phyloP scores from a whole-genome alignment of 2,888 invertebrate species.

The Lottia gigantea region DNA sequence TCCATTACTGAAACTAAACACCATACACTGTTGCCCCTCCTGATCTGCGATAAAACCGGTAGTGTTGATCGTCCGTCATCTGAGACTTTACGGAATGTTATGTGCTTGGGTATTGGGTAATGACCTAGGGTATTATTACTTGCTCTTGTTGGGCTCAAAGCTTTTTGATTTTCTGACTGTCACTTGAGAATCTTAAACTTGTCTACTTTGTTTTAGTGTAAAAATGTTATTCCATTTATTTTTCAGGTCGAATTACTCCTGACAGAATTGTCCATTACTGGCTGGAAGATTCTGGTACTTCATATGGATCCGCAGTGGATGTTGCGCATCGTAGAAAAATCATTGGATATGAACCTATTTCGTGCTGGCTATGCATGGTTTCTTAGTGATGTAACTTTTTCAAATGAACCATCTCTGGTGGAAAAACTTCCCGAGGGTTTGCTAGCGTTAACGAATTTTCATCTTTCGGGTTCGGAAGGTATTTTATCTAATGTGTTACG shows the following conservation, averaged over 20 bases:
- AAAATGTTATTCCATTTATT: background rate
- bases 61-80: no score
- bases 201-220: background rate
- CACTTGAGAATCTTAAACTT: no score
- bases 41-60: no score
- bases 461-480: conserved; percentile 25
- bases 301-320: conserved; percentile 41
- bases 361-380: conserved; percentile 61
- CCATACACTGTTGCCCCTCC: no score
- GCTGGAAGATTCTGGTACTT: conserved; percentile 44
- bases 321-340: conserved; percentile 39
- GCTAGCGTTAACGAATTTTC: conserved; percentile 40
- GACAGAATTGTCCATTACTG: conserved; percentile 30
- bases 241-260: conserved; percentile 21
- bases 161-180: no score
- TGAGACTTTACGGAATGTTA: no score
- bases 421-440: conserved; percentile 36
- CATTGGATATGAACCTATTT: conserved; percentile 41
- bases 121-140: no score
- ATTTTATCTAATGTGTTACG: conserved; percentile 22
- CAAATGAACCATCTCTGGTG: conserved; percentile 21
- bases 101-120: no score
- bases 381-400: conserved; percentile 43
- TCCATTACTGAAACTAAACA: no score
- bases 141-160: no score